phyloP scores from a whole-genome alignment of 2,113 vertebrate genomes.

The Lethenteron reissneri region DNA sequence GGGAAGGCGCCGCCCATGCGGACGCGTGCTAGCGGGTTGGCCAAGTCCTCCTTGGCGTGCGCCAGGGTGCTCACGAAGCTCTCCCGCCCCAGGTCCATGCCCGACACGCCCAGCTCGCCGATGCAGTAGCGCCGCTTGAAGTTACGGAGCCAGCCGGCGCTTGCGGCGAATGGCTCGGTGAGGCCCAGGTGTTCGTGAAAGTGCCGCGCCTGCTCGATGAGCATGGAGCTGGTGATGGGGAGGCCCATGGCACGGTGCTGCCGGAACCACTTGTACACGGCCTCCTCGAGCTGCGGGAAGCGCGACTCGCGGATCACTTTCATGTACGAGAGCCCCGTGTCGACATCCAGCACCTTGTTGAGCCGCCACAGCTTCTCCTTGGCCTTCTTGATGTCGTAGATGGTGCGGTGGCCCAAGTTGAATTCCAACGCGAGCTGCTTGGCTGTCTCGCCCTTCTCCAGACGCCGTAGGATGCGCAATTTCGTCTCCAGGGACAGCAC shows the following conservation, averaged over 20 bases:
- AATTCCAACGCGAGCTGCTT: too few relatives aligned
- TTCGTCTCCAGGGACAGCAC: too few relatives aligned
- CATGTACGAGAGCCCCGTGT: not conserved
- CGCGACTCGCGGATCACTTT: conserved; percentile 1
- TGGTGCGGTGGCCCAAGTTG: too few relatives aligned
- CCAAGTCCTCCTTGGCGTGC: too few relatives aligned
- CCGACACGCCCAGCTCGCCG: not conserved
- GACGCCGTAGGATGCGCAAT: too few relatives aligned
- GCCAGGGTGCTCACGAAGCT: too few relatives aligned
- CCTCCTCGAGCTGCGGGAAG: conserved; percentile 3
- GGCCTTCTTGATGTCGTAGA: too few relatives aligned
- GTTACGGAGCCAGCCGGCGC: conserved; percentile 3
- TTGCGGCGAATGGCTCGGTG: conserved; percentile 1
- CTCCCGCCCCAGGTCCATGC: too few relatives aligned
- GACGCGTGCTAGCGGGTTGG: too few relatives aligned
- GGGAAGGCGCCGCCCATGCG: too few relatives aligned
- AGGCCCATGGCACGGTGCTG: conserved; percentile 1
- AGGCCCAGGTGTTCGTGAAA: conserved; percentile 1
- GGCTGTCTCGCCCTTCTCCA: too few relatives aligned
- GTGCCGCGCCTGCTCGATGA: conserved; percentile 4
- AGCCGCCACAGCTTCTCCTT: not conserved
- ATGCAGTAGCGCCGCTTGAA: conserved; percentile 1
- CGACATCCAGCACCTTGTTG: not conserved
- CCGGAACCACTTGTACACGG: conserved; percentile 3
- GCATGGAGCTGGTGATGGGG: conserved; percentile 1